These are phyloP conservation scores for Echeneis naucrates DNA, from an alignment of 2,797 vertebrate genomes.

Conservation along the genomic window DNA sequence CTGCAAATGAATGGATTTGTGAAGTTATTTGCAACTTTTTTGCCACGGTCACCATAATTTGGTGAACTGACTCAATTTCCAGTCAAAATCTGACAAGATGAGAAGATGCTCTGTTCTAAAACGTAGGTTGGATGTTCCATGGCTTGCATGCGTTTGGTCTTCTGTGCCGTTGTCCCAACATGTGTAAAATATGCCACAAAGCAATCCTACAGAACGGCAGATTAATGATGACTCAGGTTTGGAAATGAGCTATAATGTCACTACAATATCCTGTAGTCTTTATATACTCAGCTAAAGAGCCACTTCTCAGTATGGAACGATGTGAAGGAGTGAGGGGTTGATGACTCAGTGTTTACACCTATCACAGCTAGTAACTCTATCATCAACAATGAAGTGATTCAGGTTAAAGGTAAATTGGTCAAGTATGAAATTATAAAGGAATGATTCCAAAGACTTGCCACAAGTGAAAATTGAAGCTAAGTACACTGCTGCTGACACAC, in stretches of 20 bases:
- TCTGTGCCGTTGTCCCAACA: conserved; percentile 23
- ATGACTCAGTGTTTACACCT: conserved; percentile 30
- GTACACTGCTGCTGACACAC: conserved; percentile 31
- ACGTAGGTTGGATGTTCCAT: background rate
- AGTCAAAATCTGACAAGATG: background rate
- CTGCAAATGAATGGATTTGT: background rate
- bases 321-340: conserved; percentile 4
- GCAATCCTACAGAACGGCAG: conserved; percentile 21
- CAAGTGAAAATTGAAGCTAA: conserved; percentile 18
- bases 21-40: background rate
- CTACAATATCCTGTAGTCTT: conserved; percentile 14
- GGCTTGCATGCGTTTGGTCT: conserved; percentile 9
- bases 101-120: background rate
- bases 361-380: conserved; percentile 30
- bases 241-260: conserved; percentile 6
- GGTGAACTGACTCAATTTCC: background rate
- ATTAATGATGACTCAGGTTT: conserved; percentile 14
- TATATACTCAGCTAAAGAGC: conserved; percentile 20
- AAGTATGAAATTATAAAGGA: conserved; percentile 37
- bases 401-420: conserved; percentile 45
- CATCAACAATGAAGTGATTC: conserved; percentile 17
- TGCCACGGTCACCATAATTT: conserved; percentile 14
- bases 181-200: conserved; percentile 6
- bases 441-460: conserved; percentile 34
- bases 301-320: conserved; percentile 32